A percentile compares a stretch with the other conserved stretches of the same genome.
These are phyloP conservation scores for Pluvialis apricaria DNA, from an alignment of 2,113 vertebrate species.

Conservation along the genomic window DNA sequence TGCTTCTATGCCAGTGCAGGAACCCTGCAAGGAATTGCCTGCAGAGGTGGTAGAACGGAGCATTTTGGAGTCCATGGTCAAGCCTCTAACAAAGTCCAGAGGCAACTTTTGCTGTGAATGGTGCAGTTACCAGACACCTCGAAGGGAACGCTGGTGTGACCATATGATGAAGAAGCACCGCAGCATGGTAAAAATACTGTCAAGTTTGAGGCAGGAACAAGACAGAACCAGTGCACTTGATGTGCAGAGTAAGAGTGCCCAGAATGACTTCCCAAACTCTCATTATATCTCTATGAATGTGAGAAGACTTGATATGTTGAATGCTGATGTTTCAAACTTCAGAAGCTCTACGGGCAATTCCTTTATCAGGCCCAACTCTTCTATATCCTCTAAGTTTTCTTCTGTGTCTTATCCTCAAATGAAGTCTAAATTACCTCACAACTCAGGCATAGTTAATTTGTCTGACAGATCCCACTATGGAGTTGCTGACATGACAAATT, in stretches of 20 bases:
- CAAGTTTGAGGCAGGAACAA: constrained; percentile 76
- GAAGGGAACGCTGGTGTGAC: constrained; percentile 85
- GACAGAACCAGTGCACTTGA: constrained; percentile 77
- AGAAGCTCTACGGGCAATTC: constrained; percentile 66
- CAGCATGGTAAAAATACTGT: constrained; percentile 90
- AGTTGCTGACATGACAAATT: constrained; percentile 77
- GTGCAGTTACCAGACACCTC: constrained; percentile 89
- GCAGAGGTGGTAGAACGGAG: constrained; percentile 77
- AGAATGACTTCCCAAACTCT: constrained; percentile 76
- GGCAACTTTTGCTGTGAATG: constrained; percentile 91
- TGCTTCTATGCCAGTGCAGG: constrained; percentile 64
- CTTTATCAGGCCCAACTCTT: constrained; percentile 68
- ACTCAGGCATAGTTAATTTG: constrained; percentile 81
- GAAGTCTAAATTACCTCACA: constrained; percentile 80
- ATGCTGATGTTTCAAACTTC: constrained; percentile 65
- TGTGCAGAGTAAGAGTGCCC: constrained; percentile 71
- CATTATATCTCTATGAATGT: constrained; percentile 72
- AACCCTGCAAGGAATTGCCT: constrained; percentile 75
- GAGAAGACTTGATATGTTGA: constrained; percentile 72
- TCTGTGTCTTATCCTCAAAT: constrained; percentile 81
- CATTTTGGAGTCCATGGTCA: constrained; percentile 82
- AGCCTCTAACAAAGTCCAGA: constrained; percentile 77
- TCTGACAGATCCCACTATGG: constrained; percentile 78
- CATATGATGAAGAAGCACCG: constrained; percentile 92
- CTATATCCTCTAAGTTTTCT: constrained; percentile 72